Evolutionary conservation across 2,797 vertebrate genomes (phyloP).

Genomic region (Acridotheres tristis): DNA sequence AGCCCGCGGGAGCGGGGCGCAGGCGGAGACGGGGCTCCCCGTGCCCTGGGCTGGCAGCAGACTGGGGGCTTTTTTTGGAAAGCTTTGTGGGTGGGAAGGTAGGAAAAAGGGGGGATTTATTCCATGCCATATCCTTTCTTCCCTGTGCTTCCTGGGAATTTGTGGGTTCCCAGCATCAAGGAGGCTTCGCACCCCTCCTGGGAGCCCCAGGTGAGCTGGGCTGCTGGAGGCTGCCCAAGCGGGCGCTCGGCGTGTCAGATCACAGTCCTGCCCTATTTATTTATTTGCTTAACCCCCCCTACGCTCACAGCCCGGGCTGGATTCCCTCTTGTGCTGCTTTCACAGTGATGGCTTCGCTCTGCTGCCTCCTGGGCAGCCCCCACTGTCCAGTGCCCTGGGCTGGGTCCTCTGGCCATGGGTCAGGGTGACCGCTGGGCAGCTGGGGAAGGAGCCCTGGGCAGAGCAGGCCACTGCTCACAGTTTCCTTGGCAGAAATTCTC

Average conservation of each 20-base stretch:
- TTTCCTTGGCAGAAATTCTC: background rate
- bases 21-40: conserved; percentile 29
- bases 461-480: background rate
- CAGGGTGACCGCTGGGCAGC: background rate
- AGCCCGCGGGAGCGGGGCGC: conserved; percentile 40
- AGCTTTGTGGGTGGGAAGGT: background rate
- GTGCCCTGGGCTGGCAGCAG: background rate
- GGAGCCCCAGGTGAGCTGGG: background rate
- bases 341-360: background rate
- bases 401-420: background rate
- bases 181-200: background rate
- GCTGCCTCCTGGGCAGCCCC: background rate
- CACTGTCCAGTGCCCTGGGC: accelerated
- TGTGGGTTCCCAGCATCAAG: background rate
- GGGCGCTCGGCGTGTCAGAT: background rate
- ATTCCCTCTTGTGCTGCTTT: background rate
- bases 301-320: background rate
- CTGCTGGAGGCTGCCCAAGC: background rate
- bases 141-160: background rate
- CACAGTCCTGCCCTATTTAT: conserved; percentile 16
- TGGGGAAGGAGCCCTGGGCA: background rate
- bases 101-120: background rate
- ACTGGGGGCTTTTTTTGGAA: background rate
- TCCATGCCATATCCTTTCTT: background rate
- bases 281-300: background rate